These are phyloP conservation scores for Rhabdophis nuchalis DNA, from an alignment of 2,797 vertebrate species.

Conservation along the genomic window DNA sequence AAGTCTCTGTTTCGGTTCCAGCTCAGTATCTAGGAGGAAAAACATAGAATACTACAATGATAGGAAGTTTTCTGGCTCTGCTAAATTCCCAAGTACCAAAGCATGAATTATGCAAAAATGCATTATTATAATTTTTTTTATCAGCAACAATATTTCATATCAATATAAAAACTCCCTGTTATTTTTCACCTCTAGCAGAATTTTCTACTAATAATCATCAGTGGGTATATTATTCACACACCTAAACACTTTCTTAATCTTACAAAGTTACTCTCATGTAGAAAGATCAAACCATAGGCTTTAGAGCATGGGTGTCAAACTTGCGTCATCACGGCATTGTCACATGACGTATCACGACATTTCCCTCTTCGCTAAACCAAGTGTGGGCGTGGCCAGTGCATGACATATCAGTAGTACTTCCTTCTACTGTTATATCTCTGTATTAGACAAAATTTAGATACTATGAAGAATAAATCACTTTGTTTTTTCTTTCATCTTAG, in stretches of 20 bases:
- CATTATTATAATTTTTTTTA: not conserved
- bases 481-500: conserved; percentile 40
- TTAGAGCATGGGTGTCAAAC: not conserved
- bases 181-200: not conserved
- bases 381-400: no score
- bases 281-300: not conserved
- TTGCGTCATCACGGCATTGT: no score
- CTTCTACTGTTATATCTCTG: not conserved
- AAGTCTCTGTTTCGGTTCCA: not conserved
- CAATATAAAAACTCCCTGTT: not conserved
- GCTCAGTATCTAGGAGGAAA: not conserved
- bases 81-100: not conserved
- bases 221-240: not conserved
- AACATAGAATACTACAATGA: not conserved
- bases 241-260: not conserved
- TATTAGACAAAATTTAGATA: not conserved
- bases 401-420: not conserved
- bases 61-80: not conserved
- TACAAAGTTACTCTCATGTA: not conserved
- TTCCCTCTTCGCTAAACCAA: no score
- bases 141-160: not conserved
- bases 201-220: not conserved
- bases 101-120: not conserved
- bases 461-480: not conserved
- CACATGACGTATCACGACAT: no score